A percentile compares a stretch with the other conserved stretches of the same genome.
These are phyloP conservation scores for Monomorium pharaonis DNA, from an alignment of 1,140 invertebrate genomes.

Conservation along the genomic window DNA sequence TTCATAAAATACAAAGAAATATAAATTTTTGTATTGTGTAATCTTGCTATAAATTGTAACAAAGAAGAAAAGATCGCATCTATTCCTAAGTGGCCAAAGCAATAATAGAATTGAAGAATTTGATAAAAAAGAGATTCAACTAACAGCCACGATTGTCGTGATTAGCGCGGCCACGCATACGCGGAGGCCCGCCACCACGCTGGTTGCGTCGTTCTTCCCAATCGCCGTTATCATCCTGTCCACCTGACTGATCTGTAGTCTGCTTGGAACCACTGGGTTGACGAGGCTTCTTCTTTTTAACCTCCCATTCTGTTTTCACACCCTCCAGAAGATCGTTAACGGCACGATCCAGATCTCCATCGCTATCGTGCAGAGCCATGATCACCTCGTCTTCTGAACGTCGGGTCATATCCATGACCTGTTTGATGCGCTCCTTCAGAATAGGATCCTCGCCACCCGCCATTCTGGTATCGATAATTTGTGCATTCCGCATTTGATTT, in stretches of 20 bases:
- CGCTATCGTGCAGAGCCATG: slow-evolving; percentile 92
- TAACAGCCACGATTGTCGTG: slow-evolving; percentile 85
- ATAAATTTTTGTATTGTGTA: neutral
- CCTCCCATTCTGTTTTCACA: slow-evolving; percentile 84
- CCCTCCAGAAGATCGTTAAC: slow-evolving; percentile 91
- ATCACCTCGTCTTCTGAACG: slow-evolving; percentile 93
- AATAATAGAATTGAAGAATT: neutral
- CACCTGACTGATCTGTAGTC: slow-evolving; percentile 77
- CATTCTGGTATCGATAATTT: slow-evolving; percentile 89
- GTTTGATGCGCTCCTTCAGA: slow-evolving; percentile 90
- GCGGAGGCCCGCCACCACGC: slow-evolving; percentile 83
- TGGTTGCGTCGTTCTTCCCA: slow-evolving; percentile 85
- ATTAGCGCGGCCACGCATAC: slow-evolving; percentile 84
- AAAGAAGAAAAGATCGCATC: neutral
- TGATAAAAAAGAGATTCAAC: slow-evolving; percentile 62
- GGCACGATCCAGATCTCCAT: slow-evolving; percentile 91
- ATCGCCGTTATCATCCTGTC: slow-evolving; percentile 81
- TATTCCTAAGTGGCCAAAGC: neutral
- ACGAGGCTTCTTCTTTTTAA: slow-evolving; percentile 95
- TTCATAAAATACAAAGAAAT: neutral
- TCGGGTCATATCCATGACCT: slow-evolving; percentile 92
- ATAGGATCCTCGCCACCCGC: slow-evolving; percentile 87
- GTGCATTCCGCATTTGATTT: slow-evolving; percentile 87
- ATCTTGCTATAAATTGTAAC: neutral
- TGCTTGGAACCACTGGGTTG: slow-evolving; percentile 85